These are phyloP conservation scores for Galleria mellonella DNA, from an alignment of 1,140 invertebrate genomes.

Conservation along the genomic window DNA sequence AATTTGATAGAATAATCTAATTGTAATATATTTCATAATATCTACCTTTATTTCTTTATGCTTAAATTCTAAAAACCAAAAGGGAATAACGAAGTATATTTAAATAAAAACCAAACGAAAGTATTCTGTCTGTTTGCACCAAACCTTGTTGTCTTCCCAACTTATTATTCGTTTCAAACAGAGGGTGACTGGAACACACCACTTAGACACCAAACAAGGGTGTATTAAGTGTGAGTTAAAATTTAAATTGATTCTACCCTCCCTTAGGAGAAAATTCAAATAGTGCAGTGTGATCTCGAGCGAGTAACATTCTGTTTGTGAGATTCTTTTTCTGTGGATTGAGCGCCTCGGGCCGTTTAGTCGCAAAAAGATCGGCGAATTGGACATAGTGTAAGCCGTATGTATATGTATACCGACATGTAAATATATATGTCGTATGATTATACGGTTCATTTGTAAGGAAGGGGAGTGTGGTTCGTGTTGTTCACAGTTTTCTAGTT, in stretches of 20 bases:
- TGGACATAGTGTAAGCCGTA: constrained; percentile 19
- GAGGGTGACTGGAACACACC: constrained; percentile 69
- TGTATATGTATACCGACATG: constrained; percentile 23
- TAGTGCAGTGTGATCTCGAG: constrained; percentile 68
- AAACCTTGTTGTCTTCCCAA: constrained; percentile 52
- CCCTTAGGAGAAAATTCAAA: constrained; percentile 66
- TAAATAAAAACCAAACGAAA: neutral
- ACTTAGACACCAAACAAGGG: constrained; percentile 73
- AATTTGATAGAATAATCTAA: too few species aligned
- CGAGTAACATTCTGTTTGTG: constrained; percentile 57
- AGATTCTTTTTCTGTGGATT: constrained; percentile 70
- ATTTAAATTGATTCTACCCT: constrained; percentile 73
- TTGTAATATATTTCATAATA: too few species aligned
- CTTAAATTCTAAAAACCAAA: too few species aligned
- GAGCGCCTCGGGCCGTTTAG: constrained; percentile 62
- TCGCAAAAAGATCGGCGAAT: constrained; percentile 47
- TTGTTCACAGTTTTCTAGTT: too few species aligned
- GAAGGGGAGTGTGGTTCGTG: neutral
- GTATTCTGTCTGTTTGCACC: neutral
- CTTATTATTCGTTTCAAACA: constrained; percentile 67
- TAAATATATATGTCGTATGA: neutral
- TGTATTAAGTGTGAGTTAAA: constrained; percentile 74
- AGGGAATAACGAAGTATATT: too few species aligned
- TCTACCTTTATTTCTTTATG: too few species aligned
- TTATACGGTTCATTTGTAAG: constrained; percentile 1